These are phyloP conservation scores for Dissostichus mawsoni DNA, from an alignment of 2,113 vertebrate genomes.

Conservation along the genomic window DNA sequence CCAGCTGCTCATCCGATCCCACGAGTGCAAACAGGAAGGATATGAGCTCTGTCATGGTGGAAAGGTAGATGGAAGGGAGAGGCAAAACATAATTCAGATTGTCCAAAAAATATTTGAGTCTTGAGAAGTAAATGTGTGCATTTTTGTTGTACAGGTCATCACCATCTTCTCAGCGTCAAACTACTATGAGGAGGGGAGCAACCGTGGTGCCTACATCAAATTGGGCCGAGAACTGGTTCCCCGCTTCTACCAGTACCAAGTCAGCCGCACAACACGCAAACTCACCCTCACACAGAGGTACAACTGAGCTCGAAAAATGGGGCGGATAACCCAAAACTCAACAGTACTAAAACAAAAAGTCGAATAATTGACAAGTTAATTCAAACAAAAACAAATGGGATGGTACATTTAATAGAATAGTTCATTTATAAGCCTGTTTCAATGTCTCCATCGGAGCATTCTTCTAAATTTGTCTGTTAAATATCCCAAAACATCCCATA, in stretches of 20 bases:
- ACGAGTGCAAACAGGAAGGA: conserved; percentile 95
- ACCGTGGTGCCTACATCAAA: conserved; percentile 94
- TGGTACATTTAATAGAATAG: neutral
- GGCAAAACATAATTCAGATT: neutral
- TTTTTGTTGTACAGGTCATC: conserved; percentile 87
- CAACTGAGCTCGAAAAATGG: neutral
- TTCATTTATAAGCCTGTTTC: neutral
- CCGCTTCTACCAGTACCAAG: conserved; percentile 94
- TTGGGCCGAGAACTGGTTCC: conserved; percentile 85
- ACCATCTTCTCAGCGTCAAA: conserved; percentile 98
- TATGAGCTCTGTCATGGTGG: conserved; percentile 93
- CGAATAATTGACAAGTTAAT: neutral
- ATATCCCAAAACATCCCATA: neutral
- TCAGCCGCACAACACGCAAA: conserved; percentile 85
- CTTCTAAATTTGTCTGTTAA: neutral
- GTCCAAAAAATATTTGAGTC: neutral
- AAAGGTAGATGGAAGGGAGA: conserved; percentile 83
- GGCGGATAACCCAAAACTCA: neutral
- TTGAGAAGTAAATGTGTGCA: neutral
- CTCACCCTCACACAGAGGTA: conserved; percentile 91
- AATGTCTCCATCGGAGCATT: neutral
- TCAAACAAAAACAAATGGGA: neutral
- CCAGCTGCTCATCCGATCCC: conserved; percentile 93
- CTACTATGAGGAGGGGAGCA: conserved; percentile 97
- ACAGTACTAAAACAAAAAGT: neutral